phyloP scores from a whole-genome alignment of 2,888 invertebrate species.

The Coronaproctus castanopsis region DNA sequence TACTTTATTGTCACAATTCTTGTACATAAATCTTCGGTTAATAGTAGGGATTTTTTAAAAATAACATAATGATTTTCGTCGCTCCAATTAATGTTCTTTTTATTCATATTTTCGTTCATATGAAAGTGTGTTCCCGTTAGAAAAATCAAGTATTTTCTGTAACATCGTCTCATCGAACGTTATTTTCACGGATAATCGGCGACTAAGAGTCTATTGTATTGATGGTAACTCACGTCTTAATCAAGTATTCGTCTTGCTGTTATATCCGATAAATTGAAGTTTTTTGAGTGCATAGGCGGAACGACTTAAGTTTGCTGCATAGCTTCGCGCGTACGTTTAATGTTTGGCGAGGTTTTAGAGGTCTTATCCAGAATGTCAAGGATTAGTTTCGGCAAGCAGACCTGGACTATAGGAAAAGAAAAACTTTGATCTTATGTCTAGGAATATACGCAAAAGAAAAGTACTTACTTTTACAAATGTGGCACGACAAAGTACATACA shows the following conservation, averaged over 20 bases:
- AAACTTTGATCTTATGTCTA: too few species aligned
- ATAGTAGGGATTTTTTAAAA: background rate
- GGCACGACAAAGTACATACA: constrained; percentile 1
- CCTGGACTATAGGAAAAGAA: too few species aligned
- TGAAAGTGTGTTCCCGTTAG: background rate
- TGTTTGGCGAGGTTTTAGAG: background rate
- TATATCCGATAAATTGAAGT: background rate
- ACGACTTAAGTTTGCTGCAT: too few species aligned
- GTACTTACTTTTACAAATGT: background rate
- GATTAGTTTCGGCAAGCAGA: too few species aligned
- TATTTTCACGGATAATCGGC: background rate
- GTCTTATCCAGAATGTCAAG: too few species aligned
- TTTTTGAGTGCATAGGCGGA: background rate
- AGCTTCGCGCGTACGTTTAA: background rate
- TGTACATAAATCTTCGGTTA: background rate
- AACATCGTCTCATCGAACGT: background rate
- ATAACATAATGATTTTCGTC: background rate
- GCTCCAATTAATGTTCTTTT: background rate
- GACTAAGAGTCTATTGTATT: background rate
- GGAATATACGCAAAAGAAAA: too few species aligned
- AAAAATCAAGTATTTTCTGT: background rate
- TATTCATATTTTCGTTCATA: background rate
- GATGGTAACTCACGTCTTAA: background rate
- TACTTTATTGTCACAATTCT: background rate
- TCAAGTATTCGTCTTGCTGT: background rate